Percentiles rank a stretch among this genome's conserved stretches.
Conservation (phyloP, 2,113 vertebrate species). For the Zosterops japonicus region DNA sequence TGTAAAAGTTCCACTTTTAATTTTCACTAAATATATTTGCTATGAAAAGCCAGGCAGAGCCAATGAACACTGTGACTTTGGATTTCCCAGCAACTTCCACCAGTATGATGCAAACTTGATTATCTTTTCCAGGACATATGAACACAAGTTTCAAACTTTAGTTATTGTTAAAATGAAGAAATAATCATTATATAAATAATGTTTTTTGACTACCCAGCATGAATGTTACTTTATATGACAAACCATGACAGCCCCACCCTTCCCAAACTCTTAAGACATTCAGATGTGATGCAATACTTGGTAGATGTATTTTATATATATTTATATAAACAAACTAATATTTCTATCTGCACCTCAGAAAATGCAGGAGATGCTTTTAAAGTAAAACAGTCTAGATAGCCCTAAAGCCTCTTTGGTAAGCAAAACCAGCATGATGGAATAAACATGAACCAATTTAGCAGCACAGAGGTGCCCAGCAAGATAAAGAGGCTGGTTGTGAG, state of each 20-base stretch:
- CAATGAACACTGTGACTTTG: background rate
- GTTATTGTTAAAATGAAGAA: background rate
- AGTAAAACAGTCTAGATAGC: background rate
- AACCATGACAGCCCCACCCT: background rate
- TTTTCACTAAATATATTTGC: background rate
- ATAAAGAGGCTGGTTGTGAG: background rate
- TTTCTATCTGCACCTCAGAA: background rate
- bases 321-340: background rate
- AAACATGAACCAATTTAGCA: background rate
- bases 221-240: background rate
- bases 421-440: background rate
- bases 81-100: background rate
- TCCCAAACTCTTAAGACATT: background rate
- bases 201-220: background rate
- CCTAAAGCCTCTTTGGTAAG: background rate
- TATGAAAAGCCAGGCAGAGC: background rate
- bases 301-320: background rate
- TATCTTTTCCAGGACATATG: background rate
- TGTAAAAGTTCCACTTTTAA: background rate
- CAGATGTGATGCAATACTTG: background rate
- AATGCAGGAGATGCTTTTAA: background rate
- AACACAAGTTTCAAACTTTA: background rate
- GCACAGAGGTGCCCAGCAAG: background rate
- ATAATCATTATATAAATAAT: background rate
- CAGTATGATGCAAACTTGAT: background rate